phyloP scores from a whole-genome alignment of 37 sponge, comb jelly and placozoan species.

The Chondrosia reniformis region DNA sequence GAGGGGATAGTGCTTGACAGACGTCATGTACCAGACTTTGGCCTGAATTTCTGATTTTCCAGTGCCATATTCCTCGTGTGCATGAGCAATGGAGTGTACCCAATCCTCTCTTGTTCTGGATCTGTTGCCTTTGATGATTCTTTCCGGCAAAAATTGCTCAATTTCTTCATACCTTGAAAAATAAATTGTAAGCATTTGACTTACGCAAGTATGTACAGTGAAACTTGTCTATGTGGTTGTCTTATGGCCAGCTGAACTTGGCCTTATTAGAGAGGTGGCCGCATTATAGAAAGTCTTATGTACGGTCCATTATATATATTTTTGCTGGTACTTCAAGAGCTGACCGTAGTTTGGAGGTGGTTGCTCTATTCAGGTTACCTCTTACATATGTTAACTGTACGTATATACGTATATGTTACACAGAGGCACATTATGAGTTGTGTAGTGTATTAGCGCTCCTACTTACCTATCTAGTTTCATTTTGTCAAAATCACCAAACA shows the following conservation, averaged over 20 bases:
- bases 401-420: no score
- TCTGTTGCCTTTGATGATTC: conserved; percentile 54
- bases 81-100: conserved; percentile 73
- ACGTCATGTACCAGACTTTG: conserved; percentile 96
- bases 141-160: conserved; percentile 49
- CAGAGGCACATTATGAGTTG: no score
- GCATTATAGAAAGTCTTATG: no score
- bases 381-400: no score
- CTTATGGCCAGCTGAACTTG: no score
- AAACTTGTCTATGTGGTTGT: background rate
- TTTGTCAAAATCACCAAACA: conserved; percentile 75
- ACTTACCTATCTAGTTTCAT: conserved; percentile 13
- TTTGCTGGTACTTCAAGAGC: no score
- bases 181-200: background rate
- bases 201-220: background rate
- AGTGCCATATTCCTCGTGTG: conserved; percentile 86
- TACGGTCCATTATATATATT: no score
- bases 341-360: no score
- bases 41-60: conserved; percentile 90
- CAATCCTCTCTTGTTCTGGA: conserved; percentile 61
- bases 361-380: no score
- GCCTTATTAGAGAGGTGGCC: no score
- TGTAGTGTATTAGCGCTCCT: no score
- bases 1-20: conserved; percentile 89
- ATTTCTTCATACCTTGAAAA: conserved; percentile 61